Base-by-base conservation (phyloP, 1,140 invertebrate genomes). In the Drosophila ercepeae region DNA sequence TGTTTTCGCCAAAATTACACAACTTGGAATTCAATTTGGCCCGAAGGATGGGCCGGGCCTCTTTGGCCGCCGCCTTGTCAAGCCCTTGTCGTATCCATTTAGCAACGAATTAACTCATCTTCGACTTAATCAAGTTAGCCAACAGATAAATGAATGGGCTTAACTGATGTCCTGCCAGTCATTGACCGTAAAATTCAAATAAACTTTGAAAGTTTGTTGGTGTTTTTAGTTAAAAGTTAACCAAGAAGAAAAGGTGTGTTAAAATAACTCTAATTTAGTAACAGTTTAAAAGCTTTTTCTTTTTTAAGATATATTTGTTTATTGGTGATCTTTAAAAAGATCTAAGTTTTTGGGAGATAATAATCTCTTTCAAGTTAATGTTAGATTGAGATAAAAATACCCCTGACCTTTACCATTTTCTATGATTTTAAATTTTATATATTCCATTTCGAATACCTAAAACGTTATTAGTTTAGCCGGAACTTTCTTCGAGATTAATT, bases 51-150 rank as follows among this genome's bases (percentile, higher is more conserved):
- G 14, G n/a, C 27, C 7, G 39, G 25, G 34, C 18, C 1, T 18
- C 32, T 27, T 25, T 64, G 48, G 60, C 46, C 34, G 44, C 13
- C 29, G 36, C 25, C 51, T 57, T 70, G 45, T 18, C 46, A 58
- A 69, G 44, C 67, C 45, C 45, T 49, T 70, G 67, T 68, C 64
- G 39, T 49, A 27, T 46, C 63, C 50, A 70, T 70, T 70, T 70
- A 39, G 46, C 53, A 8, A 19, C 39, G 54, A 53, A 71, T 71
- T 71, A 71, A 71, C 68, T 71, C 67, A 71, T 59, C n/a, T 71
- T 51, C 14, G 65, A 34, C 41, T 32, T 71, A 60, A 71, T 71
- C 34, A 71, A 60, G 41, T 57, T 60, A 18, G 32, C 55, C 41
- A 71, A 51, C 29, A 51, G 54, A 48, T 52, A 59, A 71, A 60